Conservation (phyloP, 2,797 vertebrate genomes). For the Epinephelus coioides region DNA sequence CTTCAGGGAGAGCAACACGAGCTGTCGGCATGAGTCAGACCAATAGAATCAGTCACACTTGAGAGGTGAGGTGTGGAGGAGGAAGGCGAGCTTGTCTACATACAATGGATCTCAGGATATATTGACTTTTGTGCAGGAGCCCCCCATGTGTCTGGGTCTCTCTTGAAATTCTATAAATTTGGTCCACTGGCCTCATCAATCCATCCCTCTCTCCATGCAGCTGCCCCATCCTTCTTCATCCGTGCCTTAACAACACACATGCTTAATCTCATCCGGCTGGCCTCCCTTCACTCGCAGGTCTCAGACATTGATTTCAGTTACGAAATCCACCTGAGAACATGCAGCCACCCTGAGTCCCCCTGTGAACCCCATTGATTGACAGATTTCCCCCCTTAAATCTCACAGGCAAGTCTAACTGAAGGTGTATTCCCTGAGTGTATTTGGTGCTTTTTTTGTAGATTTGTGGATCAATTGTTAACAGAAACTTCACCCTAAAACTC, state of each 20-base stretch:
- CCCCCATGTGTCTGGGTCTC: constrained; percentile 16
- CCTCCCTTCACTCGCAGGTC: constrained; percentile 17
- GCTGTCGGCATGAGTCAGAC: constrained; percentile 52
- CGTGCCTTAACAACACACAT: constrained; percentile 20
- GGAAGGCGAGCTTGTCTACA: constrained; percentile 24
- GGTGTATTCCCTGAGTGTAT: neutral
- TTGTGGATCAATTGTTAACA: neutral
- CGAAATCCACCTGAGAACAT: constrained; percentile 48
- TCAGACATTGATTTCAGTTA: constrained; percentile 57
- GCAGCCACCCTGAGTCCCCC: constrained; percentile 2
- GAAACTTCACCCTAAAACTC: constrained; percentile 1
- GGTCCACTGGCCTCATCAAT: constrained; percentile 37
- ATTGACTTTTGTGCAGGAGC: constrained; percentile 50
- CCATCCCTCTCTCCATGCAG: constrained; percentile 15
- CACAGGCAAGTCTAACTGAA: neutral
- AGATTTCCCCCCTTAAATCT: constrained; percentile 10
- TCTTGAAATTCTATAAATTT: constrained; percentile 43
- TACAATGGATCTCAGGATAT: constrained; percentile 51
- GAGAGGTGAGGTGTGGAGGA: constrained; percentile 50
- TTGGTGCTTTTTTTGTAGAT: neutral
- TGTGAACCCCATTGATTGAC: constrained; percentile 23
- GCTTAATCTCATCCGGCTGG: constrained; percentile 35
- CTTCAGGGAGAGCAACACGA: constrained; percentile 48
- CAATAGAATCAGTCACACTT: constrained; percentile 66
- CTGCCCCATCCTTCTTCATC: constrained; percentile 15